Evolutionary conservation across 2,113 vertebrate species (phyloP).

Genomic region (Pachypanchax playfairii): DNA sequence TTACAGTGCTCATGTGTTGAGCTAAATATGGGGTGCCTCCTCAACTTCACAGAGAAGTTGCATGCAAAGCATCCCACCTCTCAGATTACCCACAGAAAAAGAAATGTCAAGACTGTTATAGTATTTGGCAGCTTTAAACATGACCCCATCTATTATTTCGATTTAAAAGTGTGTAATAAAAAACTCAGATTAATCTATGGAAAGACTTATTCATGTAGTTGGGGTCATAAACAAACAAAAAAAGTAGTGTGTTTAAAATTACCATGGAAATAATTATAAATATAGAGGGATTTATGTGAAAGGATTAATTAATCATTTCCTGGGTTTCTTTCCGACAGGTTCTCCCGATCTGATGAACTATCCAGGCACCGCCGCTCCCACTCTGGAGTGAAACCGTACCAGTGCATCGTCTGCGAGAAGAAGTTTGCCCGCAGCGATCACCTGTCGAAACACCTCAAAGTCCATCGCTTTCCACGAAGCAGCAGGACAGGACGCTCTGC

Average conservation of each 20-base stretch:
- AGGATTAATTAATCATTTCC: not conserved
- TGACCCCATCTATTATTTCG: constrained; percentile 9
- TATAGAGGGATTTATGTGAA: no score
- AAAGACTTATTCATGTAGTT: not conserved
- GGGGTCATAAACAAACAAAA: no score
- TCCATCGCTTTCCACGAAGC: constrained; percentile 97
- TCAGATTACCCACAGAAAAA: constrained; percentile 39
- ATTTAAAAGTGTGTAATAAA: not conserved
- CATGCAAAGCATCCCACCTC: constrained; percentile 31
- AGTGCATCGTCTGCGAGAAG: constrained; percentile 96
- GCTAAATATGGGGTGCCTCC: constrained; percentile 57
- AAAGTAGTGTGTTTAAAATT: not conserved
- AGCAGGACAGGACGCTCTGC: constrained; percentile 87
- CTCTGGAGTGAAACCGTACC: constrained; percentile 97
- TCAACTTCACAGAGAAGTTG: constrained; percentile 41
- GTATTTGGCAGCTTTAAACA: constrained; percentile 10
- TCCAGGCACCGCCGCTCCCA: constrained; percentile 96
- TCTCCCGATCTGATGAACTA: constrained; percentile 95
- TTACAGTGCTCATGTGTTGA: constrained; percentile 53
- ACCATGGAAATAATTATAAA: no score
- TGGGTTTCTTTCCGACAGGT: constrained; percentile 76
- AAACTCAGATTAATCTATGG: not conserved
- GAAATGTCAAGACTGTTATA: constrained; percentile 26
- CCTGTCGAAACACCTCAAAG: constrained; percentile 99
- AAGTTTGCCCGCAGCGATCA: constrained; percentile 99